Conservation (phyloP, 1,140 invertebrate genomes). For the Bicyclus anynana region DNA sequence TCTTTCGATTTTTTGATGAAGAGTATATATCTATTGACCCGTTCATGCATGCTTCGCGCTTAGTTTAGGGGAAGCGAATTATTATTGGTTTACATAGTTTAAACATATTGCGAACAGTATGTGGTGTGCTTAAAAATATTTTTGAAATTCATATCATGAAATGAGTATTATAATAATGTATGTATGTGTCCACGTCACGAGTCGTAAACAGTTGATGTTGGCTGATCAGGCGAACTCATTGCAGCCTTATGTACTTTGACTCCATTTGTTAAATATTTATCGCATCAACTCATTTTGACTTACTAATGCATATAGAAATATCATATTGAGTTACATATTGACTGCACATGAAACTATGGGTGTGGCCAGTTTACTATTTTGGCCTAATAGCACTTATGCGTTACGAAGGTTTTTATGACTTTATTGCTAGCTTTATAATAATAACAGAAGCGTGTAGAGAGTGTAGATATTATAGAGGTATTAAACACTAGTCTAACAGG, state of each 20-base stretch:
- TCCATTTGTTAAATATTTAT: background rate
- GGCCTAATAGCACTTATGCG: conserved; percentile 38
- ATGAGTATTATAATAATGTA: background rate
- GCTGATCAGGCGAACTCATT: background rate
- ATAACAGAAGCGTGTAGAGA: conserved; percentile 37
- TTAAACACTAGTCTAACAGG: conserved; percentile 71
- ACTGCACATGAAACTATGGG: conserved; percentile 24
- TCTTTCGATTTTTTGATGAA: no score
- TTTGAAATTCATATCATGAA: conserved; percentile 20
- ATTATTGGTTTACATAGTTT: no score
- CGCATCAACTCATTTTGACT: background rate
- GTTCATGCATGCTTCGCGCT: no score
- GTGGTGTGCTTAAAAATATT: background rate
- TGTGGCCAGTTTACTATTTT: conserved; percentile 29
- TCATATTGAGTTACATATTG: conserved; percentile 17
- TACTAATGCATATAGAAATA: conserved; percentile 9
- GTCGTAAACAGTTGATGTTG: conserved; percentile 6
- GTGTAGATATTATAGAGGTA: conserved; percentile 67
- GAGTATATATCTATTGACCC: no score
- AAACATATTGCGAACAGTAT: background rate
- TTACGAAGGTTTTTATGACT: conserved; percentile 33
- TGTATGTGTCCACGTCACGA: conserved; percentile 15
- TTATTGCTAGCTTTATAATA: conserved; percentile 38
- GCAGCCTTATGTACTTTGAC: conserved; percentile 8
- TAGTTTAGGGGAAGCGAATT: no score